Evolutionary conservation across 2,113 vertebrate genomes (phyloP), one percentile per base, ranked within the genome.

Genomic region (Crotophaga sulcirostris): DNA sequence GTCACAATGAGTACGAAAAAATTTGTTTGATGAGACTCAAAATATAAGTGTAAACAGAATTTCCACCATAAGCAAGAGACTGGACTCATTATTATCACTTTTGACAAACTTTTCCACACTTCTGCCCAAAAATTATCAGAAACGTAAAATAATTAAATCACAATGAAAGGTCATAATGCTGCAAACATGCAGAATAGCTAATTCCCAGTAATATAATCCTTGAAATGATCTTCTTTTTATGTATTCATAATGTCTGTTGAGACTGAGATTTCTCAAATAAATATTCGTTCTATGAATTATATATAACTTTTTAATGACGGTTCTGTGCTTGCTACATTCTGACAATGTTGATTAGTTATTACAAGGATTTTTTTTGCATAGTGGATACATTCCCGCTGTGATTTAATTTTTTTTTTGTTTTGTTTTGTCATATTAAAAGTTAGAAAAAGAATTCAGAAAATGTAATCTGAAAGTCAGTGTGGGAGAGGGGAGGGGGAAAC

Each of bases 401-500:
- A 18, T 73, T 66, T 44, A 38, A 40, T 25, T 24, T 51, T 51
- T 51, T 51, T 24, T 51, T 52, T 52, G 19, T 26, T 23, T 34
- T 59, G 8, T 12, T 15, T 29, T 33, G 8, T 31, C 14, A 38
- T 44, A 34, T 19, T 67, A 60, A 28, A 66, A 45, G 3, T 51
- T 47, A 69, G 23, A 69, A 73, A 56, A 94, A 36, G 0, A 49
- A 26, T 62, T 56, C 28, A 40, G 11, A 7, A 68, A 75, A 67
- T 24, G 2, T 5, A 44, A 31, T 40, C 8, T 54, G 24, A 59
- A 54, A 49, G 3, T 44, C 24, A 6, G 3, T n/a, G n/a, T n/a
- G 4, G 7, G 7, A 5, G 16, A 8, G 5, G 13, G 8, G 8
- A 21, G 40, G 6, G 58, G 6, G 2, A 4, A 38, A 13, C 4